A percentile compares a stretch with the other conserved stretches of the same genome.
phyloP scores from a whole-genome alignment of 2,113 vertebrate species.

The Chascanopsetta lugubris region DNA sequence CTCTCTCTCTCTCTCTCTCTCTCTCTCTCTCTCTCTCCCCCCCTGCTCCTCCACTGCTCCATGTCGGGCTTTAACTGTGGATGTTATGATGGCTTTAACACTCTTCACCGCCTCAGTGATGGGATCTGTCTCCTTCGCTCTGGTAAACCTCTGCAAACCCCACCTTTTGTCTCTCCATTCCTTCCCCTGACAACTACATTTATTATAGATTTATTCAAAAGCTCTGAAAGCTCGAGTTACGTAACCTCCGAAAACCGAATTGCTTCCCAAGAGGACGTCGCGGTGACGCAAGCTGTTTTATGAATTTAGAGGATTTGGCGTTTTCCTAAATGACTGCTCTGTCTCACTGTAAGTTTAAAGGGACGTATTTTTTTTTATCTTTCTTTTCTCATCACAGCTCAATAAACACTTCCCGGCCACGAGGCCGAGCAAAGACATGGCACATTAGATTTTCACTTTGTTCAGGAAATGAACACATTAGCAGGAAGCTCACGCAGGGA shows the following conservation, averaged over 20 bases:
- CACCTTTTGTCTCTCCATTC: background rate
- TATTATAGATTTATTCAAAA: conserved; percentile 30
- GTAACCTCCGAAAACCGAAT: conserved; percentile 30
- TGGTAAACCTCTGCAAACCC: background rate
- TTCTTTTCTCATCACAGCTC: conserved; percentile 42
- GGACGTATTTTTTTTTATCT: conserved; percentile 9
- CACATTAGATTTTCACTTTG: background rate
- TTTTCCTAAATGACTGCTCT: conserved; percentile 29
- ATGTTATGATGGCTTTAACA: conserved; percentile 37
- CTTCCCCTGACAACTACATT: background rate
- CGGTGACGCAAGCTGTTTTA: conserved; percentile 41
- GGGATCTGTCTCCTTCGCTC: conserved; percentile 23
- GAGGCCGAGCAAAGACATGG: background rate
- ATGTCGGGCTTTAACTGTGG: conserved; percentile 44
- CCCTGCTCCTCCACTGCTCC: conserved; percentile 15
- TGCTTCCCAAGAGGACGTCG: conserved; percentile 28
- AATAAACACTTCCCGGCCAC: conserved; percentile 33
- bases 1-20: conserved; percentile 9
- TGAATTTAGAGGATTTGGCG: conserved; percentile 40
- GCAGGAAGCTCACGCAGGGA: too few relatives aligned
- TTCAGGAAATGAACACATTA: background rate
- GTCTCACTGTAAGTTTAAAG: conserved; percentile 29
- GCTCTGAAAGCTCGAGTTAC: conserved; percentile 5
- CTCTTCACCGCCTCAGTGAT: conserved; percentile 36
- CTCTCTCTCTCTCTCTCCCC: conserved; percentile 12